Percentiles rank a stretch among this genome's conserved stretches.
phyloP scores from a whole-genome alignment of 2,797 vertebrate genomes.

The Typhlichthys eigenmanni region DNA sequence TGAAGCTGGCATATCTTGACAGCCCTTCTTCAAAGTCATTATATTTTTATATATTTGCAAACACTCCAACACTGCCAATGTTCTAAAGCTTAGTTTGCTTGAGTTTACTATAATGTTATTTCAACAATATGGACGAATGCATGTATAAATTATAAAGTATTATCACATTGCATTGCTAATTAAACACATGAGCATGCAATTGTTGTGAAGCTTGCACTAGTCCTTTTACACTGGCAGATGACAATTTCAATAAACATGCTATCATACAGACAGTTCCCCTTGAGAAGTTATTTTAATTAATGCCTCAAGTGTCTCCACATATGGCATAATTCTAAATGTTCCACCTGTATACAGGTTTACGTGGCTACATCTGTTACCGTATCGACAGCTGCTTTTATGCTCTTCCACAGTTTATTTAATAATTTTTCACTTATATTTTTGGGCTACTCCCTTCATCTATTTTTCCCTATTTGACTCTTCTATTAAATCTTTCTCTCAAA shows the following conservation, averaged over 20 bases:
- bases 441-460: slow-evolving; percentile 1
- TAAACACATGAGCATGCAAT: slow-evolving; percentile 22
- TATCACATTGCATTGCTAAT: slow-evolving; percentile 46
- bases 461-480: not conserved
- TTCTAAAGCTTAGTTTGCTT: slow-evolving; percentile 31
- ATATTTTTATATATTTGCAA: not conserved
- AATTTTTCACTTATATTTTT: slow-evolving; percentile 13
- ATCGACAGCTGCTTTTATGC: slow-evolving; percentile 14
- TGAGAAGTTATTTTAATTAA: slow-evolving; percentile 13
- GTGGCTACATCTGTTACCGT: no score
- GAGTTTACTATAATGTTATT: no score
- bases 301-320: not conserved
- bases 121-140: slow-evolving; percentile 57
- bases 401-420: slow-evolving; percentile 15
- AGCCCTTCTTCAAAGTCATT: slow-evolving; percentile 56
- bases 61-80: slow-evolving; percentile 11
- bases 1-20: no score
- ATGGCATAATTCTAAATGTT: slow-evolving; percentile 19
- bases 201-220: not conserved
- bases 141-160: slow-evolving; percentile 32
- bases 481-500: not conserved
- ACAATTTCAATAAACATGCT: slow-evolving; percentile 8
- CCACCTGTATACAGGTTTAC: no score
- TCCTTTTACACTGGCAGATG: not conserved
- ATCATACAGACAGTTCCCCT: not conserved